Evolutionary conservation across 2,797 vertebrate genomes (phyloP), one percentile per base, ranked within the genome.

Genomic region (Acomys russatus): DNA sequence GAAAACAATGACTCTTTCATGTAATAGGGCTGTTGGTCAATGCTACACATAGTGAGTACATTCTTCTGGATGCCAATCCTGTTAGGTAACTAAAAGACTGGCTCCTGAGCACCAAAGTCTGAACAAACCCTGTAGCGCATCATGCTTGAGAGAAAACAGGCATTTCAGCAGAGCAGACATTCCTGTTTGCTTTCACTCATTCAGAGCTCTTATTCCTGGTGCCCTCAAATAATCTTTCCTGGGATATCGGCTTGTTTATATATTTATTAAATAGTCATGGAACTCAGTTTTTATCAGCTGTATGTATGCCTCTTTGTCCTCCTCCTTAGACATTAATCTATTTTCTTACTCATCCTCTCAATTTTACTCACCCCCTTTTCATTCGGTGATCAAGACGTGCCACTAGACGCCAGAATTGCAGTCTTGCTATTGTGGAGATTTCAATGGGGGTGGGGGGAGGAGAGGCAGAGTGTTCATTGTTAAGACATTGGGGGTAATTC

Each of bases 91-190:
- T 79, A 76, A 77, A 30, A 90, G 35, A 79, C 22, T 93, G 9
- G 59, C 71, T 95, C 91, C 35, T 78, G 83, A 92, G 78, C 90
- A 84, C 88, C 87, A 92, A 63, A 28, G 51, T 92, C 51, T 94
- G 79, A 76, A 17, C 78, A 10, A 92, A 78, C 33, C 90, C 23
- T 71, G 49, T 80, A 88, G 82, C 56, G 18, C 4, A 94, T 88
- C 54, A 77, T 44, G 73, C 23, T 92, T 38, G 14, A 54, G 77
- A 89, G 92, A 91, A 66, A 88, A 88, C 12, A 78, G 94, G 94
- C 61, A 93, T 84, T 96, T 73, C 70, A 84, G 86, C 30, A 95
- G 86, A 91, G 54, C 30, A 96, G 94, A 94, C 11, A 90, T 94
- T 92, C 44, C 68, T 90, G 44, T 85, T 90, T 95, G 23, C 73